phyloP scores from a whole-genome alignment of 2,888 invertebrate genomes.

The Polymixis flavicincta region DNA sequence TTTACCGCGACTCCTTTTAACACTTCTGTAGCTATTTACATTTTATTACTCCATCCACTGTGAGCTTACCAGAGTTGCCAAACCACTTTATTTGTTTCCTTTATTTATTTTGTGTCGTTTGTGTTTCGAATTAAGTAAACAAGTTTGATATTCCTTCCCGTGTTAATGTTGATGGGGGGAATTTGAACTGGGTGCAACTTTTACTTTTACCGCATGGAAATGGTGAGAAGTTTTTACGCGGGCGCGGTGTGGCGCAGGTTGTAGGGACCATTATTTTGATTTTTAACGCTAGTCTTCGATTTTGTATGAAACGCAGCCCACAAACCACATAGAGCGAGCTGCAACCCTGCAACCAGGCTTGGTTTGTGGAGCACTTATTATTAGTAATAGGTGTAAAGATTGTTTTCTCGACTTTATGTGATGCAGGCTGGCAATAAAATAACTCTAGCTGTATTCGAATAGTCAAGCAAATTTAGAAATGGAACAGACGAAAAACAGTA shows the following conservation, averaged over 20 bases:
- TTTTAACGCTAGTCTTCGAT: no score
- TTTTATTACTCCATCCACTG: slow-evolving; percentile 82
- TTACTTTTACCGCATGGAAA: slow-evolving; percentile 14
- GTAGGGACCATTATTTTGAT: background rate
- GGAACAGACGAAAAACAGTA: no score
- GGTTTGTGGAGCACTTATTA: background rate
- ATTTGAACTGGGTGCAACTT: slow-evolving; percentile 44
- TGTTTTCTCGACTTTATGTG: no score
- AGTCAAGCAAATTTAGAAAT: no score
- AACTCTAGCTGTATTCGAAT: no score
- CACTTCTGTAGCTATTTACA: slow-evolving; percentile 86
- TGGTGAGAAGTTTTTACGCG: background rate
- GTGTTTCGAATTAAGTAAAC: slow-evolving; percentile 70
- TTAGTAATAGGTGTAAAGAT: no score
- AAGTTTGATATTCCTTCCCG: slow-evolving; percentile 66
- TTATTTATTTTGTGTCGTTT: slow-evolving; percentile 74
- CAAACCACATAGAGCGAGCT: background rate
- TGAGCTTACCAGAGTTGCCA: slow-evolving; percentile 73
- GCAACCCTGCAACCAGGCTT: background rate
- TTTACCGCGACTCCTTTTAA: slow-evolving; percentile 84
- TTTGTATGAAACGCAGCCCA: background rate
- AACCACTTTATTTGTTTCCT: slow-evolving; percentile 82
- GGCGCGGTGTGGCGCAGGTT: background rate
- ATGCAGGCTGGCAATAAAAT: no score
- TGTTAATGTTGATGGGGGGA: slow-evolving; percentile 51